phyloP scores from a whole-genome alignment of 2,797 vertebrate species.

The Poeciliopsis gracilis region DNA sequence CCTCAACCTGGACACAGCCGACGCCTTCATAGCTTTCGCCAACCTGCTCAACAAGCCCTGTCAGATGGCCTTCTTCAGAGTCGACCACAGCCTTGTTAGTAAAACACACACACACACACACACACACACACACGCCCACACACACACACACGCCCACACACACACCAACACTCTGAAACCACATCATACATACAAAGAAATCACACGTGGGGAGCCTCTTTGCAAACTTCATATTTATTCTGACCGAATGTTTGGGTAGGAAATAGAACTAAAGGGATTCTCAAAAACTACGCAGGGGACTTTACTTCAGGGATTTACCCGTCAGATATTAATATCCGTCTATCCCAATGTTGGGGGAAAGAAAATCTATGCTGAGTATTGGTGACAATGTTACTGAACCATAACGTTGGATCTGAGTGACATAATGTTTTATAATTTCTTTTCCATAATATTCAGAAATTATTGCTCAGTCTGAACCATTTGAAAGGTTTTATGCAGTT shows the following conservation, averaged over 20 bases:
- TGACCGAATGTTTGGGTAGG: background rate
- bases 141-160: no score
- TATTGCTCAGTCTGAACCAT: no score
- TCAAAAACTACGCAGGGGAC: background rate
- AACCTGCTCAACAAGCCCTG: conserved; percentile 95
- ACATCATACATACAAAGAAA: background rate
- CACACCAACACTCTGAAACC: background rate
- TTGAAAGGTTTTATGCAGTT: no score
- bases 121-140: background rate
- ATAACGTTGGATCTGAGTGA: no score
- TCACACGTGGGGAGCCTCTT: background rate
- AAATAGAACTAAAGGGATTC: background rate
- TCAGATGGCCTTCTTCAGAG: conserved; percentile 95
- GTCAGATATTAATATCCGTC: no score
- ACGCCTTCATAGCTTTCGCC: conserved; percentile 94
- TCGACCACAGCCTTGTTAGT: conserved; percentile 96
- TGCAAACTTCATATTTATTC: background rate
- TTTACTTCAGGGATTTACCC: no score
- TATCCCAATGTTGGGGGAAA: no score
- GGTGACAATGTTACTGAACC: no score
- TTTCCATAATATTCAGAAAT: no score
- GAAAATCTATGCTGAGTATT: no score
- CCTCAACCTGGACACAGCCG: conserved; percentile 91
- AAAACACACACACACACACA: background rate
- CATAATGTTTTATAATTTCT: no score